Conservation (phyloP, 92 coral and sea anemone genomes). For the Montipora capitata region DNA sequence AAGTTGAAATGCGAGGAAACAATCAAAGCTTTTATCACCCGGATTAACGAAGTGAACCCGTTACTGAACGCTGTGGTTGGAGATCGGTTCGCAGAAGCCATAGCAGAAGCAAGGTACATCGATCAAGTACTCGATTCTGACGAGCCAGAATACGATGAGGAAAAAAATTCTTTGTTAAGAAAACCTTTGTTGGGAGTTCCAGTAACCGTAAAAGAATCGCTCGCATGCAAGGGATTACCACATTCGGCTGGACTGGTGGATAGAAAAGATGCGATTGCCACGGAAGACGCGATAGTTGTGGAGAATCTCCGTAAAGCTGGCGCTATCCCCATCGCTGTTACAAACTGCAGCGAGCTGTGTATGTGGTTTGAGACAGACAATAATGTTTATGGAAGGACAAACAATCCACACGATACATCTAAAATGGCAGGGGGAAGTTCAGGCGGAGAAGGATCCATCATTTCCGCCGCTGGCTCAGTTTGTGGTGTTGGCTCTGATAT, state of each 20-base stretch:
- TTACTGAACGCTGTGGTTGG: conserved; percentile 79
- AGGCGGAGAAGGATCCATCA: conserved; percentile 90
- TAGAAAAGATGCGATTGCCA: conserved; percentile 77
- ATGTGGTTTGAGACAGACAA: conserved; percentile 95
- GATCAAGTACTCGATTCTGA: conserved; percentile 71
- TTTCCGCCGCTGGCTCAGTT: conserved; percentile 89
- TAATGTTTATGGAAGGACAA: conserved; percentile 86
- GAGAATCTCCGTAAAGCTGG: conserved; percentile 84
- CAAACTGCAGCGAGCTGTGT: conserved; percentile 92
- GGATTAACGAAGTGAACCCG: conserved; percentile 85
- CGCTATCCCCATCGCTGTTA: conserved; percentile 88
- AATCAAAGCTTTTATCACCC: conserved; percentile 64
- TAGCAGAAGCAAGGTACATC: conserved; percentile 79
- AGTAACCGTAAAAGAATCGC: conserved; percentile 86
- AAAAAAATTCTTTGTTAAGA: conserved; percentile 56
- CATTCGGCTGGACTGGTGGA: conserved; percentile 88
- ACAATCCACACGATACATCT: conserved; percentile 85
- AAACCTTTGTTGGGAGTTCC: conserved; percentile 89
- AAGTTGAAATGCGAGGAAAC: conserved; percentile 63
- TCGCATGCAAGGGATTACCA: conserved; percentile 77
- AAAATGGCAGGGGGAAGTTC: conserved; percentile 90
- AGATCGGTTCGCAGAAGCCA: conserved; percentile 82
- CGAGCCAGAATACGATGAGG: conserved; percentile 27
- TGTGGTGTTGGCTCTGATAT: conserved; percentile 91
- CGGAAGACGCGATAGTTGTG: conserved; percentile 75